Evolutionary conservation across 2,113 vertebrate species (phyloP).

Genomic region (Lamprologus sp.): DNA sequence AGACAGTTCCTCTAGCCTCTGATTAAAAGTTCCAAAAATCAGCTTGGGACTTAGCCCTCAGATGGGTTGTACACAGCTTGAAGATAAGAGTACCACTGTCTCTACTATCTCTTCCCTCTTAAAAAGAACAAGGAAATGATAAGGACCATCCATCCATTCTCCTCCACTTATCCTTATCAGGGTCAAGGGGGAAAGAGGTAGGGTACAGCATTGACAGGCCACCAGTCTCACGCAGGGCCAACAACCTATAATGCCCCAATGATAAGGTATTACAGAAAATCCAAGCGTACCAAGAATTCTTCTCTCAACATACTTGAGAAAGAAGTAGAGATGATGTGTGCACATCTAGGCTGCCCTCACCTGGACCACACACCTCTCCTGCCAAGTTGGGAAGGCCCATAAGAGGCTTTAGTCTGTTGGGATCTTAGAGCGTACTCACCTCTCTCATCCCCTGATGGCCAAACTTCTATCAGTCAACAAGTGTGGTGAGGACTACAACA

Average conservation of each 20-base stretch:
- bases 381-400: neutral
- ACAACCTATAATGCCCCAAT: neutral
- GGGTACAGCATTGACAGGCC: neutral
- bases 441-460: neutral
- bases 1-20: neutral
- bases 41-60: neutral
- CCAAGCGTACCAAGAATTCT: neutral
- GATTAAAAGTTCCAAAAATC: neutral
- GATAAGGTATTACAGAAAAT: neutral
- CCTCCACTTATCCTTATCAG: neutral
- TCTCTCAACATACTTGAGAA: neutral
- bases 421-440: neutral
- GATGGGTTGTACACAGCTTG: neutral
- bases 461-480: neutral
- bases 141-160: neutral
- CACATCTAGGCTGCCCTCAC: neutral
- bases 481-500: neutral
- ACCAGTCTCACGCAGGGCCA: neutral
- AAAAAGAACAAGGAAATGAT: neutral
- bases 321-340: neutral
- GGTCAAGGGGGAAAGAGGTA: neutral
- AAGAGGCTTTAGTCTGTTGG: neutral
- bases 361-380: neutral
- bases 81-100: neutral
- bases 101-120: neutral